These are phyloP conservation scores for Nymphalis io DNA, from an alignment of 1,140 invertebrate species.

Conservation along the genomic window DNA sequence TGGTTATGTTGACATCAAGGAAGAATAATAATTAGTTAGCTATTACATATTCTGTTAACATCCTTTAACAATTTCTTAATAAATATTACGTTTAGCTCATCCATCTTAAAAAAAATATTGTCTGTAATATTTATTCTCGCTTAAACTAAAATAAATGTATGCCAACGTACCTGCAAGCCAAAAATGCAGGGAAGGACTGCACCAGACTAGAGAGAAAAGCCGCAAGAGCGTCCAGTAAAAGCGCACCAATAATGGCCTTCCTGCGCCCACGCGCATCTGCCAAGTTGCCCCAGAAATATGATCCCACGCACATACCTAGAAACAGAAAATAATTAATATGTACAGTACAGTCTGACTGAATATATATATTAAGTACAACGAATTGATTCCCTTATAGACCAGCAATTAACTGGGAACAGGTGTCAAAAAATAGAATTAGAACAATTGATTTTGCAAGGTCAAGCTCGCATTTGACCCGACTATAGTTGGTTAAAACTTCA, in stretches of 20 bases:
- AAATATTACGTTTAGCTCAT: too few relatives aligned
- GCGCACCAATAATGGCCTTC: constrained; percentile 82
- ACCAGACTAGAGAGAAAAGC: constrained; percentile 82
- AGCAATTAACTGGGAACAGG: too few relatives aligned
- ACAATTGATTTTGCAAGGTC: too few relatives aligned
- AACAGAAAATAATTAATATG: constrained; percentile 10
- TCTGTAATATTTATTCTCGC: neutral
- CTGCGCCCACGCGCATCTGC: constrained; percentile 83
- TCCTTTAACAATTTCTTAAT: too few relatives aligned
- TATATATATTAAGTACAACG: too few relatives aligned
- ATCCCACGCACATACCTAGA: constrained; percentile 86
- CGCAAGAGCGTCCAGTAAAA: constrained; percentile 83
- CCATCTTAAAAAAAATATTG: neutral
- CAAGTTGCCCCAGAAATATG: constrained; percentile 85
- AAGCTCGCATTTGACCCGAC: too few relatives aligned
- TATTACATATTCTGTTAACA: neutral
- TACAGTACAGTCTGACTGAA: too few relatives aligned
- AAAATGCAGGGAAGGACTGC: constrained; percentile 82
- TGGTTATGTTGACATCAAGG: constrained; percentile 42
- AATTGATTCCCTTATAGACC: too few relatives aligned
- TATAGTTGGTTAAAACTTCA: too few relatives aligned
- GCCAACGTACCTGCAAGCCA: constrained; percentile 79
- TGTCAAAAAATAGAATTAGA: too few relatives aligned
- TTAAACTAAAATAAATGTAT: neutral
- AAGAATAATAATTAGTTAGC: constrained; percentile 10